Evolutionary conservation across 1,140 invertebrate species (phyloP).

Genomic region (Bombus picipes): DNA sequence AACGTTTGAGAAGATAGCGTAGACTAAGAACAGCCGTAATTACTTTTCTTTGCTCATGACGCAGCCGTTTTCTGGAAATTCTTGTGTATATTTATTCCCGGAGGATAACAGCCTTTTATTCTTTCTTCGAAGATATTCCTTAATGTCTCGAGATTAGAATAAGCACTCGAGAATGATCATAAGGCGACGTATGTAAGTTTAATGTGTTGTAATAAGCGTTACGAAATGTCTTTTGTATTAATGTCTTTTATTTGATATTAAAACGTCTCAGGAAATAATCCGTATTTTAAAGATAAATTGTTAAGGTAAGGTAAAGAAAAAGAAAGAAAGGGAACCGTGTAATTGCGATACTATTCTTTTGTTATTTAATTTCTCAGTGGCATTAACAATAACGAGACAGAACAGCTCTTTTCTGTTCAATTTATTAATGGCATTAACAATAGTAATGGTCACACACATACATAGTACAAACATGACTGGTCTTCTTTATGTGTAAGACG

Average conservation of each 20-base stretch:
- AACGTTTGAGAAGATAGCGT: slow-evolving; percentile 11
- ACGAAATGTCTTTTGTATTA: background rate
- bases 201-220: background rate
- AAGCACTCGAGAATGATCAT: background rate
- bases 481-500: too few species aligned
- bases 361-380: background rate
- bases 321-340: too few species aligned
- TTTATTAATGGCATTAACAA: too few species aligned
- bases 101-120: slow-evolving; percentile 14
- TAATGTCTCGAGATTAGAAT: background rate
- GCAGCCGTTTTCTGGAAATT: background rate
- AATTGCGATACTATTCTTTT: too few species aligned
- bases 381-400: background rate
- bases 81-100: background rate
- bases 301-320: too few species aligned
- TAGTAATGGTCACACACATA: too few species aligned
- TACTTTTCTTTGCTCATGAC: slow-evolving; percentile 4
- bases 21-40: slow-evolving; percentile 20
- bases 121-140: background rate
- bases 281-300: background rate
- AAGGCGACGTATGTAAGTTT: background rate
- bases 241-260: background rate
- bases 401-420: too few species aligned
- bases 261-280: background rate
- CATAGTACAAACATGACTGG: too few species aligned